A percentile compares a stretch with the other conserved stretches of the same genome.
Evolutionary conservation across 2,113 vertebrate genomes (phyloP).

Genomic region (Platichthys flesus): DNA sequence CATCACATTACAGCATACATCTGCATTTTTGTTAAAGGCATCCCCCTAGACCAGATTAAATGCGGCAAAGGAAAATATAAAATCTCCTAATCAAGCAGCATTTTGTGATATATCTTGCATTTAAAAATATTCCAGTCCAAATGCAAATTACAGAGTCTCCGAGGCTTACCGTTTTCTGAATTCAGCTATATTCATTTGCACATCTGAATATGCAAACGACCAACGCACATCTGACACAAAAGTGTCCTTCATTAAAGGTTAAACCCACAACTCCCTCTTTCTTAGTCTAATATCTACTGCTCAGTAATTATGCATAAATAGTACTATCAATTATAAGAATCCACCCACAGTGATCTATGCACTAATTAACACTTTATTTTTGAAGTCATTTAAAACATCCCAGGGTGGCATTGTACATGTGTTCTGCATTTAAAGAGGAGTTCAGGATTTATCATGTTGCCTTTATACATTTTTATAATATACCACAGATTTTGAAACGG

Average conservation of each 20-base stretch:
- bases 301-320: slow-evolving; percentile 48
- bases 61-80: slow-evolving; percentile 9
- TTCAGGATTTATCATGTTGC: neutral
- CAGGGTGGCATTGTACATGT: neutral
- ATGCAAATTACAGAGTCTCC: slow-evolving; percentile 50
- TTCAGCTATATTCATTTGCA: slow-evolving; percentile 64
- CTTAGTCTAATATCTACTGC: slow-evolving; percentile 37
- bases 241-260: slow-evolving; percentile 49
- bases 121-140: slow-evolving; percentile 39
- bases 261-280: slow-evolving; percentile 27
- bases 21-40: slow-evolving; percentile 6
- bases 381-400: slow-evolving; percentile 26
- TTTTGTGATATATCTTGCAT: slow-evolving; percentile 35
- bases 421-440: neutral
- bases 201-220: slow-evolving; percentile 68
- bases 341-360: slow-evolving; percentile 32
- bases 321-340: slow-evolving; percentile 27
- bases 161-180: slow-evolving; percentile 29
- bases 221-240: slow-evolving; percentile 46
- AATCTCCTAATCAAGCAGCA: slow-evolving; percentile 39
- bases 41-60: slow-evolving; percentile 26
- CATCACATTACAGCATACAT: neutral
- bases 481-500: neutral
- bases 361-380: slow-evolving; percentile 45
- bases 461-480: neutral